A percentile compares a stretch with the other conserved stretches of the same genome.
These are phyloP conservation scores for Abscondita cerata DNA, from an alignment of 2,888 invertebrate species.

Conservation along the genomic window DNA sequence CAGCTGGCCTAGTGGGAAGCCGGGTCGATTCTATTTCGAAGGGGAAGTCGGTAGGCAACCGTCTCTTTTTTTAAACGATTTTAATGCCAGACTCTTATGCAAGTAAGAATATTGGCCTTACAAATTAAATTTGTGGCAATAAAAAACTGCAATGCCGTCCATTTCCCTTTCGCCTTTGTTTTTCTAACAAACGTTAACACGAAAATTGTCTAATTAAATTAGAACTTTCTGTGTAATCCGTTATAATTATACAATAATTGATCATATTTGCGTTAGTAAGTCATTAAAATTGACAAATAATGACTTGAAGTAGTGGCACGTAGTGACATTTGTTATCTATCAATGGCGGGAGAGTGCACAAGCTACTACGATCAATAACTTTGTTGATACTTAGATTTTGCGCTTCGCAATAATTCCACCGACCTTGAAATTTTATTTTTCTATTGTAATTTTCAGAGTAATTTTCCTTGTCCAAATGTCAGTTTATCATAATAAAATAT, in stretches of 20 bases:
- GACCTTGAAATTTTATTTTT: too few species aligned
- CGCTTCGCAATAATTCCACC: not conserved
- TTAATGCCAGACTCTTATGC: constrained; percentile 3
- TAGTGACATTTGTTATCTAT: not conserved
- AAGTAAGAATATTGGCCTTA: too few species aligned
- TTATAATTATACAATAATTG: not conserved
- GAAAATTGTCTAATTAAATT: not conserved
- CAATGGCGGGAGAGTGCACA: constrained; percentile 7
- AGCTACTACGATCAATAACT: constrained; percentile 1
- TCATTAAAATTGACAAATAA: constrained; percentile 1
- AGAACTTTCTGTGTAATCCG: not conserved
- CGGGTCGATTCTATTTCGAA: constrained; percentile 17
- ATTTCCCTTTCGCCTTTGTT: too few species aligned
- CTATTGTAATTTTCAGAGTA: too few species aligned
- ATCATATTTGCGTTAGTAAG: not conserved
- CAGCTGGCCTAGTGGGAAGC: constrained; percentile 33
- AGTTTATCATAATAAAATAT: too few species aligned
- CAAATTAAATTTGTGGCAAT: too few species aligned
- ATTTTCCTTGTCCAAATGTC: too few species aligned
- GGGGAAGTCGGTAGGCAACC: constrained; percentile 16
- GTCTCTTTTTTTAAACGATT: constrained; percentile 13
- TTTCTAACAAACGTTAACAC: too few species aligned
- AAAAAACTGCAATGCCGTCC: too few species aligned
- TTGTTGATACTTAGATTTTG: not conserved
- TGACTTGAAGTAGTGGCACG: not conserved